Conservation (phyloP, 2,888 invertebrate genomes). For the Eugnorisma glareosa region DNA sequence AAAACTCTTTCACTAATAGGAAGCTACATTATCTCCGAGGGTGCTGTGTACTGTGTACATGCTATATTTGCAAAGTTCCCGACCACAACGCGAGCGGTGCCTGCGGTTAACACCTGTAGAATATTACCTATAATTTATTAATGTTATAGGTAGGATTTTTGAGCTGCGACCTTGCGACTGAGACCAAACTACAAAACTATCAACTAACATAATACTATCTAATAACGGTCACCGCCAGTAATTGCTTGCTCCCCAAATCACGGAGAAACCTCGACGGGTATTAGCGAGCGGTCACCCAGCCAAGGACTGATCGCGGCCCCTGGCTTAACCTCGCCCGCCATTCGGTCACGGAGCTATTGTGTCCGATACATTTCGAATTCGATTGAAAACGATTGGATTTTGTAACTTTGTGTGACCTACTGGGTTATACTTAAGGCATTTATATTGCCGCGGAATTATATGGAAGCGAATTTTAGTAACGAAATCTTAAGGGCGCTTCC, state of each 20-base stretch:
- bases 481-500: too few species aligned
- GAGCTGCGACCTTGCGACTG: too few species aligned
- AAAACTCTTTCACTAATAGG: too few species aligned
- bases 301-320: conserved; percentile 20
- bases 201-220: neutral
- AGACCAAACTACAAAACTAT: too few species aligned
- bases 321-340: conserved; percentile 26
- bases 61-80: too few species aligned
- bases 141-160: too few species aligned
- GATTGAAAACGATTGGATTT: conserved; percentile 29
- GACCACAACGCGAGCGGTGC: too few species aligned
- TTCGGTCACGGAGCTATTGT: conserved; percentile 24
- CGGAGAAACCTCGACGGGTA: conserved; percentile 19
- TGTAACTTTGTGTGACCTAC: conserved; percentile 18
- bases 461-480: too few species aligned
- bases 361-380: conserved; percentile 27
- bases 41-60: too few species aligned
- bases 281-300: conserved; percentile 23
- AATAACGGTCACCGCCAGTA: neutral
- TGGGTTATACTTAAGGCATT: neutral
- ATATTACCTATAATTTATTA: too few species aligned
- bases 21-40: too few species aligned
- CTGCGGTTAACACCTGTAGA: too few species aligned
- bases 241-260: conserved; percentile 20
- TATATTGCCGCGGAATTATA: neutral